phyloP scores from a whole-genome alignment of 2,888 invertebrate species.

The Cosmopolites sordidus region DNA sequence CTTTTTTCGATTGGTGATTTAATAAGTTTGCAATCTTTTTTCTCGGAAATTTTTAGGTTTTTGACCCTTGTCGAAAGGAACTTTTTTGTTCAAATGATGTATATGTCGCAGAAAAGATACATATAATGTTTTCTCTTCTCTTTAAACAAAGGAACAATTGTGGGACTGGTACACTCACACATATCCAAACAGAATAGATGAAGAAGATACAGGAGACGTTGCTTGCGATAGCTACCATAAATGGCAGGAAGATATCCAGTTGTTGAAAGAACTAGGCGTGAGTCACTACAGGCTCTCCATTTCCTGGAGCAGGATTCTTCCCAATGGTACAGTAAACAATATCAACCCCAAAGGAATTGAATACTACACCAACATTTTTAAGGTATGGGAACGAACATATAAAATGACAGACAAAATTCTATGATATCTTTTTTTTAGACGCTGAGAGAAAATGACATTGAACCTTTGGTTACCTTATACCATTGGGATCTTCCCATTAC shows the following conservation, averaged over 20 bases:
- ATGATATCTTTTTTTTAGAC: conserved; percentile 2
- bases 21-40: too few relatives aligned
- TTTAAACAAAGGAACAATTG: conserved; percentile 6
- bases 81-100: too few relatives aligned
- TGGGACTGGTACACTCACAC: conserved; percentile 25
- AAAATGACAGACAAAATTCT: neutral
- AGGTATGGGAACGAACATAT: conserved; percentile 41
- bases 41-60: too few relatives aligned
- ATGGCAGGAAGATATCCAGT: conserved; percentile 60
- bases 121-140: too few relatives aligned
- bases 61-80: too few relatives aligned
- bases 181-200: conserved; percentile 18
- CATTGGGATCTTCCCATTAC: conserved; percentile 24
- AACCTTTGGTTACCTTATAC: conserved; percentile 22
- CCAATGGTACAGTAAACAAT: conserved; percentile 61
- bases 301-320: conserved; percentile 66
- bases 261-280: conserved; percentile 60
- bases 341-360: conserved; percentile 51
- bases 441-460: conserved; percentile 15
- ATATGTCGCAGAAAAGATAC: too few relatives aligned
- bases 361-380: conserved; percentile 74
- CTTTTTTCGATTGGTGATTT: too few relatives aligned
- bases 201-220: conserved; percentile 54
- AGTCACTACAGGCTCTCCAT: conserved; percentile 60
- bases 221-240: conserved; percentile 66